Evolutionary conservation across 2,888 invertebrate species (phyloP), one percentile per base, ranked within the genome.

Genomic region (Aelia acuminata): DNA sequence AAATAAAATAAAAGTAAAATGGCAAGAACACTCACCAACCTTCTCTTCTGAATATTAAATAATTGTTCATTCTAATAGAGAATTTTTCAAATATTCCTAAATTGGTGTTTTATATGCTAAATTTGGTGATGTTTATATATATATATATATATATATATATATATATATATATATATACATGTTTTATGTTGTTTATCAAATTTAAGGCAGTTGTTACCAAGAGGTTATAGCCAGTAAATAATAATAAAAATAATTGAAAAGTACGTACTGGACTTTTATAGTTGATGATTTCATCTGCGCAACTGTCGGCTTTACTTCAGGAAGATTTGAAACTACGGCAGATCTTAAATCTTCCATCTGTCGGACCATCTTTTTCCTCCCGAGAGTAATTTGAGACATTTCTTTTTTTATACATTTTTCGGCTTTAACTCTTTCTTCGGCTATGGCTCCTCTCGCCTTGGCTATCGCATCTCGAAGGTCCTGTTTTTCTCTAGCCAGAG

Each of bases 401-500:
- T 88, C 88, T 85, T 85, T 85, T 75, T 70, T 75, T 3, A 87
- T 35, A 80, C 35, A 50, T 84, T 87, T 87, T 43, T 87, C 87
- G 20, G 80, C 87, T 50, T 84, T 80, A 15, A 87, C 5, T 48
- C 63, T 88, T 75, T 89, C 89, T 22, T 85, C 87, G 43, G 89
- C 89, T 15, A 90, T 84, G 15, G 85, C 87, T 22, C 84, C 89
- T 86, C 89, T 87, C 3, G 89, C 88, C 50, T 87, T 84, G 0
- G 89, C 88, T 47, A 90, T 43, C 2, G 89, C 87, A 13, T 89
- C 89, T 49, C 80, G 86, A 53, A 90, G 80, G 31, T 87, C 89
- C 26, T 87, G 47, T 84, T 89, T 85, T 53, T 90, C 87, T 87
- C 88, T 57, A 50, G 87, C 35, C 15, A 90, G 53, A 48, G 87